Conservation (phyloP, 2,888 invertebrate genomes). For the Nasonia oneida region DNA sequence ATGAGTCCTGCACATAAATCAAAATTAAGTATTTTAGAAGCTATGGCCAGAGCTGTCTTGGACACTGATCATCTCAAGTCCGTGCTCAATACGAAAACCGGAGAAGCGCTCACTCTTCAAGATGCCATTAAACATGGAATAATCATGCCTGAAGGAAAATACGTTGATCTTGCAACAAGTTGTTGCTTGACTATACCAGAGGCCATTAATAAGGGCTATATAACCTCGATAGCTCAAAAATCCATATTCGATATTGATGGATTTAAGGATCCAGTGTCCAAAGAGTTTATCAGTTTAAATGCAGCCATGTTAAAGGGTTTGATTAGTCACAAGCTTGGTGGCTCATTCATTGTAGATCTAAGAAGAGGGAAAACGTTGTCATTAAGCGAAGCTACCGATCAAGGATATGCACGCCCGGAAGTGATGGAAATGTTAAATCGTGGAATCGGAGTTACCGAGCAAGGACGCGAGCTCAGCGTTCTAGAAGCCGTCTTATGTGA, state of each 20-base stretch:
- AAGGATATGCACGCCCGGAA: slow-evolving; percentile 90
- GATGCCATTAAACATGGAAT: slow-evolving; percentile 92
- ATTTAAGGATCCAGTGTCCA: slow-evolving; percentile 90
- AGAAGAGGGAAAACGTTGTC: slow-evolving; percentile 88
- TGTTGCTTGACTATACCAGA: slow-evolving; percentile 89
- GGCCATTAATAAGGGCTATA: slow-evolving; percentile 93
- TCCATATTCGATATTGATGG: slow-evolving; percentile 96
- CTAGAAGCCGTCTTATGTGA: slow-evolving; percentile 93
- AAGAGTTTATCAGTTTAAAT: slow-evolving; percentile 92
- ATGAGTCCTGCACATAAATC: slow-evolving; percentile 89
- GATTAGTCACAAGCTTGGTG: slow-evolving; percentile 87
- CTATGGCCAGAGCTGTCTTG: slow-evolving; percentile 91
- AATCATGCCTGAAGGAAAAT: slow-evolving; percentile 87
- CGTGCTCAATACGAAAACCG: slow-evolving; percentile 89
- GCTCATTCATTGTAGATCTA: slow-evolving; percentile 86
- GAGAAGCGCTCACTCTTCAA: slow-evolving; percentile 89
- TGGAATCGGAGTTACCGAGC: slow-evolving; percentile 89
- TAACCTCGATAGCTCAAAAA: slow-evolving; percentile 92
- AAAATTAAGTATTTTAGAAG: slow-evolving; percentile 90
- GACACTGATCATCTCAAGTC: slow-evolving; percentile 92
- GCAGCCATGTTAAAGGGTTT: slow-evolving; percentile 88
- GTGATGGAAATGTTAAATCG: slow-evolving; percentile 92
- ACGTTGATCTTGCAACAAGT: slow-evolving; percentile 86
- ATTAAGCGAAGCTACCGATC: slow-evolving; percentile 89
- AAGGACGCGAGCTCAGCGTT: slow-evolving; percentile 89